A percentile compares a stretch with the other conserved stretches of the same genome.
Conservation (phyloP, 2,888 invertebrate species). For the Macaria liturata region DNA sequence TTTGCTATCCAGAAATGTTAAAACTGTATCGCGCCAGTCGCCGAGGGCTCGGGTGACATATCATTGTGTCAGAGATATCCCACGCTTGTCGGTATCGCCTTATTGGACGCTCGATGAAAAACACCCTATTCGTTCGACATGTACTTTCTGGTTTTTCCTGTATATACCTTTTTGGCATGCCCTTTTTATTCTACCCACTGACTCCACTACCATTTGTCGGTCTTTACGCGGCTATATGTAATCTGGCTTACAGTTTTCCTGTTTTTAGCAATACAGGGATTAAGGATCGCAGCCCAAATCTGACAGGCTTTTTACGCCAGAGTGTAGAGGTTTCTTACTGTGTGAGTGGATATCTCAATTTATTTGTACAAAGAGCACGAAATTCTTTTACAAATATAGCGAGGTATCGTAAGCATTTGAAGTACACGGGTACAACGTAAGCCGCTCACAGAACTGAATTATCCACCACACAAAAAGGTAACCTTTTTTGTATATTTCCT, state of each 20-base stretch:
- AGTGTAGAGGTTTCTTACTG: slow-evolving; percentile 4
- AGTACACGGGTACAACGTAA: slow-evolving; percentile 5
- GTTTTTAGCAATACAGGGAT: slow-evolving; percentile 21
- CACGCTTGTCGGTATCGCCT: slow-evolving; percentile 20
- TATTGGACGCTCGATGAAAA: slow-evolving; percentile 25
- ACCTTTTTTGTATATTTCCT: too few relatives aligned
- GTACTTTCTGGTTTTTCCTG: slow-evolving; percentile 15
- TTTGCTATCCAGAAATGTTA: too few relatives aligned
- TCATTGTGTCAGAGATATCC: slow-evolving; percentile 22
- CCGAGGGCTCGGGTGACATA: slow-evolving; percentile 18
- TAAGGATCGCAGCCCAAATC: slow-evolving; percentile 18
- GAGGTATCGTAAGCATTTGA: not conserved
- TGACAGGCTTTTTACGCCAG: slow-evolving; percentile 21
- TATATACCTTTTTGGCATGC: slow-evolving; percentile 14
- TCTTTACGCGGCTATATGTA: slow-evolving; percentile 15
- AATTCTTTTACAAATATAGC: slow-evolving; percentile 1
- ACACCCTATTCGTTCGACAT: slow-evolving; percentile 18
- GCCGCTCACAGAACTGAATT: slow-evolving; percentile 4
- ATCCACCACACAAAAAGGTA: not conserved
- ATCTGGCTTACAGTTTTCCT: slow-evolving; percentile 20
- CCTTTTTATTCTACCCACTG: slow-evolving; percentile 15
- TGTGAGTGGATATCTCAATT: slow-evolving; percentile 10
- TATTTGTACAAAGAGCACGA: slow-evolving; percentile 6
- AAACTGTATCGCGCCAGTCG: not conserved
- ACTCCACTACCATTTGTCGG: slow-evolving; percentile 16